phyloP scores from a whole-genome alignment of 2,113 vertebrate genomes.

The Lepus timidus region DNA sequence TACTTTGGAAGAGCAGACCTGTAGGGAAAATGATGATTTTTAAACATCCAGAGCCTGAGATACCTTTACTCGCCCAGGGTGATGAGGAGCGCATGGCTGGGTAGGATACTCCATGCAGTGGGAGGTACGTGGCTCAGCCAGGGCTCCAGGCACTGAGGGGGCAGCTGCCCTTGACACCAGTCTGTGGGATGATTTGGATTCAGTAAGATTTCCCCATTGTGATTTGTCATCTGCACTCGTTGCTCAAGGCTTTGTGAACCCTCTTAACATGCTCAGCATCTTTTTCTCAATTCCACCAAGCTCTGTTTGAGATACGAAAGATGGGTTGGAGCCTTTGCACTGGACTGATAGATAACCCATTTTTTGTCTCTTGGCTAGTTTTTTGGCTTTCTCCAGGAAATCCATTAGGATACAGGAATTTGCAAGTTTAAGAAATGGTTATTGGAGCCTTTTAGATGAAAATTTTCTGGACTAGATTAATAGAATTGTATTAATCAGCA shows the following conservation, averaged over 20 bases:
- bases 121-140: not conserved
- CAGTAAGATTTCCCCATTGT: not conserved
- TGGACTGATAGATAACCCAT: not conserved
- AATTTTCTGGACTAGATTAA: too few relatives aligned
- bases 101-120: not conserved
- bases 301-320: not conserved
- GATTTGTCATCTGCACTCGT: not conserved
- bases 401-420: not conserved
- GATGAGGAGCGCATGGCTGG: too few relatives aligned
- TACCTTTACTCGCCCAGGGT: not conserved
- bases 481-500: too few relatives aligned
- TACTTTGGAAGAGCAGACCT: not conserved
- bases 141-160: not conserved
- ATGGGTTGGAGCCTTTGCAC: not conserved
- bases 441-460: not conserved
- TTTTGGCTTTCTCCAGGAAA: not conserved
- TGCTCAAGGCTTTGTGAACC: not conserved
- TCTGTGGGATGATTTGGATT: not conserved
- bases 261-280: not conserved
- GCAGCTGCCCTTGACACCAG: not conserved
- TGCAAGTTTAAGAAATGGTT: not conserved
- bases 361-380: not conserved
- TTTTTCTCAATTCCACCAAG: not conserved
- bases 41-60: not conserved
- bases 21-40: not conserved